Base-by-base conservation (phyloP, 2,888 invertebrate genomes). In the Hipparchia semele region DNA sequence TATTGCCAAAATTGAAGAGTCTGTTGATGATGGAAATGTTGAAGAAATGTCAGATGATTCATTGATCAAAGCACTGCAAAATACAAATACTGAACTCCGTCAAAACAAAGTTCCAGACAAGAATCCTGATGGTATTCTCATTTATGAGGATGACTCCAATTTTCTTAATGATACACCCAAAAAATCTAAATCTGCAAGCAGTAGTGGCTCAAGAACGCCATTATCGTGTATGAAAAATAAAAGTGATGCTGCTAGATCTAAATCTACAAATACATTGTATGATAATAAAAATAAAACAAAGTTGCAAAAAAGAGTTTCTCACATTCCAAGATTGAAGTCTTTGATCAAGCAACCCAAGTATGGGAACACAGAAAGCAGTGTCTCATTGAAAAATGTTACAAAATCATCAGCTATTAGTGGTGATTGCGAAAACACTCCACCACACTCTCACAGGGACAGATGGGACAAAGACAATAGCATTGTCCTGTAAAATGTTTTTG, bases 101-200 rank as follows among this genome's bases (percentile, higher is more conserved):
- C 85, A 88, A 74, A 81, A 80, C 73, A 75, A 78, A 46, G 61
- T 68, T 12, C 68, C 78, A 76, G 83, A 90, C 78, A 84, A 91
- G 71, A 92, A 90, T 78, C 83, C 90, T 77, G 90, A 95, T 71
- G 94, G 92, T 4, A 85, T 95, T 66, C 84, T 95, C n/a, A 94
- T 95, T 76, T 95, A 95, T 87, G 95, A 95, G 89, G 95, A 95
- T 88, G 89, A 93, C 67, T 75, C 82, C n/a, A 77, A 76, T 72
- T 74, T 79, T 71, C 72, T 85, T 12, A 85, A 82, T 82, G 86
- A 85, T 65, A 90, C 91, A 69, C 90, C 90, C 2, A 90, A 88
- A 76, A 92, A 93, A 80, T 83, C 88, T 0, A 88, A 90, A 83
- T 83, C 88, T 71, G 79, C 82, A 45, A 84, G 80, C 75, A 87